Base-by-base conservation (phyloP, 2,113 vertebrate species). In the Gopherus flavomarginatus region DNA sequence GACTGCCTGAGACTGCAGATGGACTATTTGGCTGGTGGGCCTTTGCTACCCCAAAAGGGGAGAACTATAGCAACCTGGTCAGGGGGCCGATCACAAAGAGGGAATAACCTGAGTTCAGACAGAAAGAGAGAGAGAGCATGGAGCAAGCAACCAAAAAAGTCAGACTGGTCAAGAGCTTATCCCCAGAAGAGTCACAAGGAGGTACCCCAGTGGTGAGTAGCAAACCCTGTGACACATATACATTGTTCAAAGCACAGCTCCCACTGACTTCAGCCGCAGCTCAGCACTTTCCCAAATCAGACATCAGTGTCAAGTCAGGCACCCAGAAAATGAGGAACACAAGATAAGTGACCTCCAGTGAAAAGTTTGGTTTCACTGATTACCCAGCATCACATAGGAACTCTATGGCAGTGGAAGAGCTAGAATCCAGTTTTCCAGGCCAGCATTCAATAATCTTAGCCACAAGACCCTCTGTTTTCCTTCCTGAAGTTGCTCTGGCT, bases 371-470 rank as follows among this genome's bases (percentile, higher is more conserved):
- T 14, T 16, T 8, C 83, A 93, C 83, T 44, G 27, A 52, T 11
- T 54, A 38, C 35, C 81, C n/a, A 52, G 83, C 62, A 69, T 69
- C 62, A 69, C 17, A n/a, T 6, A n/a, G 31, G 62, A 69, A 69
- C 17, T 35, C 35, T 35, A 6, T 6, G 13, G 35, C 35, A n/a
- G 35, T 35, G 62, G 29, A 16, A 69, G 62, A 16, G 87, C 92
- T 27, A 85, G 69, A 89, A 93, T 80, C 90, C 80, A 85, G 57
- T 92, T 89, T n/a, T 86, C 84, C 91, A 84, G 38, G 92, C 89
- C 5, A 69, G 31, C 22, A 80, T 91, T 81, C 81, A 89, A 49
- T 38, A 83, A 1, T 87, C 31, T 93, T 86, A 84, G 50, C 90
- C 17, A 26, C 77, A 81, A 81, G 53, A 90, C 83, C 83, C 38